Percentiles rank a stretch among this genome's conserved stretches.
Conservation (phyloP, 2,113 vertebrate species). For the Lasiurus cinereus region DNA sequence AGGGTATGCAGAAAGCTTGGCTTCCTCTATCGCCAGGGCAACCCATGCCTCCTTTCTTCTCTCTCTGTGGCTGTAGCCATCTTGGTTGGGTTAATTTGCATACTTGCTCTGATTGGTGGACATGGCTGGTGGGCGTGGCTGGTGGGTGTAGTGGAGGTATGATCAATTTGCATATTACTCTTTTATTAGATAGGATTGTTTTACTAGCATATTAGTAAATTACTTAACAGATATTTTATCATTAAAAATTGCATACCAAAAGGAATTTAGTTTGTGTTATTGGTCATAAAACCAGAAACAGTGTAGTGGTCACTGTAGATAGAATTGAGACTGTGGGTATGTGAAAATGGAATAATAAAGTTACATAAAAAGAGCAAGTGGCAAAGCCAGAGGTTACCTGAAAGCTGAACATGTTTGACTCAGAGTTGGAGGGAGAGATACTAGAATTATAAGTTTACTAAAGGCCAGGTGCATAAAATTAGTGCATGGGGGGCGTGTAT, state of each 20-base stretch:
- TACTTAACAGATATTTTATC: not conserved
- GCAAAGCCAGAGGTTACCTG: not conserved
- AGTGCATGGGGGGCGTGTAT: no score
- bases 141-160: no score
- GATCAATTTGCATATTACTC: no score
- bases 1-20: no score
- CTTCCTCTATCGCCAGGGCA: no score
- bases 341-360: slow-evolving; percentile 9
- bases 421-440: not conserved
- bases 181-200: not conserved
- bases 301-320: not conserved
- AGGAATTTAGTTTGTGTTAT: not conserved
- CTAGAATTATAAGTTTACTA: not conserved
- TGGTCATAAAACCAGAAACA: not conserved
- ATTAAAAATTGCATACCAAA: not conserved
- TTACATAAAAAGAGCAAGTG: not conserved
- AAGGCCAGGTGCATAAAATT: no score
- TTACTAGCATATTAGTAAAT: not conserved
- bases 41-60: no score
- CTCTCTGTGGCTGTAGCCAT: no score
- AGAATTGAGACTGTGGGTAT: not conserved
- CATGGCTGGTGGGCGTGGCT: no score
- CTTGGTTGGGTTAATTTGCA: no score
- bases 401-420: not conserved
- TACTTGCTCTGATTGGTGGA: no score